phyloP scores from a whole-genome alignment of 2,888 invertebrate species.

The Andrena bicolor region DNA sequence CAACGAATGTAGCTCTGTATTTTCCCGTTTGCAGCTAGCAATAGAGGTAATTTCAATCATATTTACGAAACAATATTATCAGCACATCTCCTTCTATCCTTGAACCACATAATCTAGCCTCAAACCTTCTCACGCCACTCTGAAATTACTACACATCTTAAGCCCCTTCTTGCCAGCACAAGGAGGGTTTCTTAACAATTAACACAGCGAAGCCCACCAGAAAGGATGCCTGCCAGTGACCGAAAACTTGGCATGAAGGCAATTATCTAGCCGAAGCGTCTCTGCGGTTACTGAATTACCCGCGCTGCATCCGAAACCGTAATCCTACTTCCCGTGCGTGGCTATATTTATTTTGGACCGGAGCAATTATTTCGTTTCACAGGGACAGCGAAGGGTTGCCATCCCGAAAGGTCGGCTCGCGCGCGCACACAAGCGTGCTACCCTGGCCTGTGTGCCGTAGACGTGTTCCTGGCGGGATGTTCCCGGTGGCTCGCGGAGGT shows the following conservation, averaged over 20 bases:
- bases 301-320: slow-evolving; percentile 39
- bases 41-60: too few species aligned
- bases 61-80: too few species aligned
- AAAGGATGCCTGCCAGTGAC: background rate
- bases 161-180: too few species aligned
- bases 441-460: slow-evolving; percentile 31
- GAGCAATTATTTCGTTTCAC: slow-evolving; percentile 74
- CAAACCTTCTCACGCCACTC: too few species aligned
- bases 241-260: slow-evolving; percentile 18
- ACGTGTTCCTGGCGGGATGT: slow-evolving; percentile 63
- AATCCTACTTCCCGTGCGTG: slow-evolving; percentile 61
- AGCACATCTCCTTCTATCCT: too few species aligned
- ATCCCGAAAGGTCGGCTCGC: slow-evolving; percentile 58
- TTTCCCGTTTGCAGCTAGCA: too few species aligned
- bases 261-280: slow-evolving; percentile 51
- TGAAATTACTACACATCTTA: too few species aligned
- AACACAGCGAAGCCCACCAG: background rate
- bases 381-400: slow-evolving; percentile 66
- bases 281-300: slow-evolving; percentile 55
- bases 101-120: too few species aligned
- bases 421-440: slow-evolving; percentile 20
- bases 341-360: slow-evolving; percentile 73
- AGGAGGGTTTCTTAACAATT: slow-evolving; percentile 10
- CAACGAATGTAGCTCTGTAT: too few species aligned
- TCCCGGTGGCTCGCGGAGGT: slow-evolving; percentile 68